Conservation (phyloP, 2,113 vertebrate genomes). For the Pterocles burchelli region DNA sequence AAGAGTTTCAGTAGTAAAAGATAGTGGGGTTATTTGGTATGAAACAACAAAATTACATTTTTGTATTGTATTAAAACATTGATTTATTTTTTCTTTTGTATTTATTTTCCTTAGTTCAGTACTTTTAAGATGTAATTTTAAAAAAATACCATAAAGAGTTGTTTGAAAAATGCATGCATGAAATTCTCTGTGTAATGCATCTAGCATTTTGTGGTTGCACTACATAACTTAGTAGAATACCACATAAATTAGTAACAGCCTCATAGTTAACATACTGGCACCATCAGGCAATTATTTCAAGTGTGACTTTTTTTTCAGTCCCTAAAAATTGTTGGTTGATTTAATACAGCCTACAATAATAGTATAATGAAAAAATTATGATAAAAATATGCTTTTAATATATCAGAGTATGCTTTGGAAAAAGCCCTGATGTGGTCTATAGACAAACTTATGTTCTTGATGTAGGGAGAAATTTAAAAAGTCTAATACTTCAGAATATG, state of each 20-base stretch:
- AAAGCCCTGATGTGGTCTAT: rapidly evolving
- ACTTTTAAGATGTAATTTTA: neutral
- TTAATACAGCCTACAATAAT: neutral
- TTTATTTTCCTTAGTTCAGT: neutral
- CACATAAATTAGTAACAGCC: conserved; percentile 14
- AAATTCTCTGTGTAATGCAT: neutral
- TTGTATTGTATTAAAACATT: neutral
- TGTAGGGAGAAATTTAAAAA: neutral
- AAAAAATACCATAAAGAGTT: neutral
- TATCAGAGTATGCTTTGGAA: neutral
- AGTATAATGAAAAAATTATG: neutral
- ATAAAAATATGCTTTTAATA: neutral
- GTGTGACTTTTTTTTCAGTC: neutral
- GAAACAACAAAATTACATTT: neutral
- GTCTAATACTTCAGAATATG: neutral
- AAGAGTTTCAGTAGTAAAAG: neutral
- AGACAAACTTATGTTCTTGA: neutral
- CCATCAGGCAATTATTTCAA: conserved; percentile 33
- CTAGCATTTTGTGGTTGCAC: neutral
- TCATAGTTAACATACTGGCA: conserved; percentile 28
- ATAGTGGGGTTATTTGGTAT: rapidly evolving
- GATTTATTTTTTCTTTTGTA: neutral
- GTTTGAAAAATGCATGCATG: neutral
- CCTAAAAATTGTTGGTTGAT: neutral
- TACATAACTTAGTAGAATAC: neutral